These are phyloP conservation scores for Glyptemys insculpta DNA, from an alignment of 2,797 vertebrate species.

Conservation along the genomic window DNA sequence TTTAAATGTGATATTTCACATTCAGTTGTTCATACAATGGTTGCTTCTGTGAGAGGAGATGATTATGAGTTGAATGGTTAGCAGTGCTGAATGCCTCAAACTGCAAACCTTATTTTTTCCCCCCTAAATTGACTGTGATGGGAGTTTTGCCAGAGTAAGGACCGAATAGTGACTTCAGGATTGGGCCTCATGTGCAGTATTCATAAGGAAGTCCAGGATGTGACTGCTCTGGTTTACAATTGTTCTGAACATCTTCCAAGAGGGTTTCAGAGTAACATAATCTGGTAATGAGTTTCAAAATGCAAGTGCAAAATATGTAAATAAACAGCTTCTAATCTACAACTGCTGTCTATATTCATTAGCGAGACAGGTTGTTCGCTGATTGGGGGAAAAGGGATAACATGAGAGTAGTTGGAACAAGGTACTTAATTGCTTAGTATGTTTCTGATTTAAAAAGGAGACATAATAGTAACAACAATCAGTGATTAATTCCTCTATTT, in stretches of 20 bases:
- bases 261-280: constrained; percentile 52
- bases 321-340: constrained; percentile 41
- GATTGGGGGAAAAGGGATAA: constrained; percentile 27
- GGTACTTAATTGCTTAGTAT: constrained; percentile 34
- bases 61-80: fast-evolving
- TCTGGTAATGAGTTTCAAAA: constrained; percentile 69
- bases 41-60: fast-evolving
- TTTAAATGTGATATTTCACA: background rate
- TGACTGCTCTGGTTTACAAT: constrained; percentile 11
- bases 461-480: constrained; percentile 13
- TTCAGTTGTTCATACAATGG: background rate
- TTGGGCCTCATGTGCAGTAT: background rate
- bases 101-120: background rate
- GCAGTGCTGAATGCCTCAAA: background rate
- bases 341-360: constrained; percentile 42
- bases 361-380: constrained; percentile 57
- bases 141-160: background rate
- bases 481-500: constrained; percentile 3
- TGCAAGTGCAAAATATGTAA: constrained; percentile 67
- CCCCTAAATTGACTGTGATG: fast-evolving
- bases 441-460: constrained; percentile 44
- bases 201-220: constrained; percentile 23
- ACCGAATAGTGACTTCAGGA: background rate
- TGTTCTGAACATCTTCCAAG: constrained; percentile 60
- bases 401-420: constrained; percentile 46